Evolutionary conservation across 2,797 vertebrate genomes (phyloP).

Genomic region (Alauda arvensis): DNA sequence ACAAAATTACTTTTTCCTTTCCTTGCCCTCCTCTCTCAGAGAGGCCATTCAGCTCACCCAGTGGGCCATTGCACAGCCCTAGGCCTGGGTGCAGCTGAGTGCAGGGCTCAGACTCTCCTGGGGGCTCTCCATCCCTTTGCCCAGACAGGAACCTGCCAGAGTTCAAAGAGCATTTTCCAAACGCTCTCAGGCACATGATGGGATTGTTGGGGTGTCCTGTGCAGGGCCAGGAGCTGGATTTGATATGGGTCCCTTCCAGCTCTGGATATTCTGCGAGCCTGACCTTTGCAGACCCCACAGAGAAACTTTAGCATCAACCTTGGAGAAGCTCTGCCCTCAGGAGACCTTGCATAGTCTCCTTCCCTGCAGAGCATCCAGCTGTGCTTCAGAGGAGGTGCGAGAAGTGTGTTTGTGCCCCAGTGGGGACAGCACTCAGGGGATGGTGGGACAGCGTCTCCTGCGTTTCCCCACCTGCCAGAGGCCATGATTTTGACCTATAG

Average conservation of each 20-base stretch:
- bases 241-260: background rate
- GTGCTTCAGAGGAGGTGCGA: background rate
- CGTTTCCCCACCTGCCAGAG: background rate
- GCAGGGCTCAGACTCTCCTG: background rate
- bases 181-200: background rate
- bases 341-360: background rate
- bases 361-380: background rate
- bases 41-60: fast-evolving
- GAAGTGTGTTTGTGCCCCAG: fast-evolving
- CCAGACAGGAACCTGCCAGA: background rate
- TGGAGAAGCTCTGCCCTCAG: background rate
- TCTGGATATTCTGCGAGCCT: background rate
- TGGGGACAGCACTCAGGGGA: fast-evolving
- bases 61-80: background rate
- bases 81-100: background rate
- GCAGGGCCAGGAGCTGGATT: background rate
- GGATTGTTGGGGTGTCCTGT: background rate
- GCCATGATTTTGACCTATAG: fast-evolving
- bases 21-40: background rate
- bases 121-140: background rate
- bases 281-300: background rate
- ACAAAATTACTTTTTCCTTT: background rate
- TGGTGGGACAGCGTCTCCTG: background rate
- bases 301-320: fast-evolving
- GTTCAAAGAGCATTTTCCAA: background rate